Evolutionary conservation across 2,888 invertebrate species (phyloP).

Genomic region (Agrochola macilenta): DNA sequence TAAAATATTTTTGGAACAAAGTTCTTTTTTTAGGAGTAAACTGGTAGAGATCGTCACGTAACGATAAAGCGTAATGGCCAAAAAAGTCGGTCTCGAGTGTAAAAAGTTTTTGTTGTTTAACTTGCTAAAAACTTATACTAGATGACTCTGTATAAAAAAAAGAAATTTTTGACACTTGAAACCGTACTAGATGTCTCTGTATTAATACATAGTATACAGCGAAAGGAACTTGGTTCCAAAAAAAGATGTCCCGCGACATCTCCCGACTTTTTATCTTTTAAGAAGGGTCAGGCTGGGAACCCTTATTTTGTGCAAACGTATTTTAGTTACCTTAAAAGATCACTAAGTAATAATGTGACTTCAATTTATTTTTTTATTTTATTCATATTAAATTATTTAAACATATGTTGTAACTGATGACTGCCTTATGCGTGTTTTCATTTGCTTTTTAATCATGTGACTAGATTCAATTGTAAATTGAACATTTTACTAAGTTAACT

Average conservation of each 20-base stretch:
- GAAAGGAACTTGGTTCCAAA: too few species aligned
- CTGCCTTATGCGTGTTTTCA: slow-evolving; percentile 42
- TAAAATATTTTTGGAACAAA: slow-evolving; percentile 13
- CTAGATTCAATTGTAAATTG: slow-evolving; percentile 46
- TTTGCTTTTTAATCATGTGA: slow-evolving; percentile 52
- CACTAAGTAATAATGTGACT: slow-evolving; percentile 19
- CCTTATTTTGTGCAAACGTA: slow-evolving; percentile 50
- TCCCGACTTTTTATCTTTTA: neutral
- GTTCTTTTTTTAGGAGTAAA: neutral
- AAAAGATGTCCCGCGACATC: too few species aligned
- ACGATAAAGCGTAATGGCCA: neutral
- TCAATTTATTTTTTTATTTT: slow-evolving; percentile 47
- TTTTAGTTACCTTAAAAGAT: slow-evolving; percentile 35
- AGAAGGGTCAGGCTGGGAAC: slow-evolving; percentile 27
- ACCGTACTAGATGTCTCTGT: too few species aligned
- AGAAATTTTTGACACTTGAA: too few species aligned
- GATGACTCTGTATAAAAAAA: neutral
- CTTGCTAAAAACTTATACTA: neutral
- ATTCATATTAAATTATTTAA: slow-evolving; percentile 45
- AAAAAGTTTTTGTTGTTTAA: neutral
- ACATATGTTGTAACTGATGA: slow-evolving; percentile 33
- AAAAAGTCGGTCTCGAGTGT: neutral
- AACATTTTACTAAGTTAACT: slow-evolving; percentile 7
- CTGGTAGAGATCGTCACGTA: neutral
- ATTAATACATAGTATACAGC: too few species aligned